Conservation (phyloP, 2,888 invertebrate genomes). For the Clistopyga incitator region DNA sequence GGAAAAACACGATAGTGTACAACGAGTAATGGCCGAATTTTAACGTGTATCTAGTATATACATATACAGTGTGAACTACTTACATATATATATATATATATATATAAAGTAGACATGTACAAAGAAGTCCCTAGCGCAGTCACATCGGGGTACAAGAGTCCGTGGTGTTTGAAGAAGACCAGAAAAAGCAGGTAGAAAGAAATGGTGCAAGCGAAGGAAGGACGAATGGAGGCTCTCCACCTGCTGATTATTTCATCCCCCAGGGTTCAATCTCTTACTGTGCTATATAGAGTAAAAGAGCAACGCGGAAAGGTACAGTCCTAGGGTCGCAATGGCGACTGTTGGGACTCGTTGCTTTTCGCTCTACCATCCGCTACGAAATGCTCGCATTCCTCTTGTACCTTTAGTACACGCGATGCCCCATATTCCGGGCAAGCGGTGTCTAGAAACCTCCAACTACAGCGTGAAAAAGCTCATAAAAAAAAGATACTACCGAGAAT, state of each 20-base stretch:
- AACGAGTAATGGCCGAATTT: constrained; percentile 59
- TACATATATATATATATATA: constrained; percentile 11
- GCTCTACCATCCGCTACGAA: constrained; percentile 51
- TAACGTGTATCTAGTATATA: constrained; percentile 36
- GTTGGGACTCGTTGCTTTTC: constrained; percentile 45
- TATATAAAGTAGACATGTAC: not conserved
- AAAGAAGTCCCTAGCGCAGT: constrained; percentile 20
- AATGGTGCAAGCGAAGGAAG: constrained; percentile 32
- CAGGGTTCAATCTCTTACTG: constrained; percentile 70
- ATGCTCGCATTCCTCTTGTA: constrained; percentile 50
- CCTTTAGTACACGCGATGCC: constrained; percentile 52
- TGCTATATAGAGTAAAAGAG: constrained; percentile 40
- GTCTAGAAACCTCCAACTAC: constrained; percentile 39
- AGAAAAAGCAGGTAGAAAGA: constrained; percentile 28
- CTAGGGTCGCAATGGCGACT: constrained; percentile 61
- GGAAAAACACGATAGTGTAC: constrained; percentile 52
- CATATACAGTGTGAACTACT: constrained; percentile 26
- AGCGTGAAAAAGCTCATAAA: constrained; percentile 52
- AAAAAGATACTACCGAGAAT: constrained; percentile 37
- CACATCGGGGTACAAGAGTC: constrained; percentile 32
- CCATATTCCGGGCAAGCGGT: constrained; percentile 32
- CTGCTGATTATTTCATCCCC: constrained; percentile 75
- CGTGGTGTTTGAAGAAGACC: constrained; percentile 49
- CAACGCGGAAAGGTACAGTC: constrained; percentile 9
- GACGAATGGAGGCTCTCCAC: constrained; percentile 43